Evolutionary conservation across 2,113 vertebrate genomes (phyloP).

Genomic region (Coturnix japonica): DNA sequence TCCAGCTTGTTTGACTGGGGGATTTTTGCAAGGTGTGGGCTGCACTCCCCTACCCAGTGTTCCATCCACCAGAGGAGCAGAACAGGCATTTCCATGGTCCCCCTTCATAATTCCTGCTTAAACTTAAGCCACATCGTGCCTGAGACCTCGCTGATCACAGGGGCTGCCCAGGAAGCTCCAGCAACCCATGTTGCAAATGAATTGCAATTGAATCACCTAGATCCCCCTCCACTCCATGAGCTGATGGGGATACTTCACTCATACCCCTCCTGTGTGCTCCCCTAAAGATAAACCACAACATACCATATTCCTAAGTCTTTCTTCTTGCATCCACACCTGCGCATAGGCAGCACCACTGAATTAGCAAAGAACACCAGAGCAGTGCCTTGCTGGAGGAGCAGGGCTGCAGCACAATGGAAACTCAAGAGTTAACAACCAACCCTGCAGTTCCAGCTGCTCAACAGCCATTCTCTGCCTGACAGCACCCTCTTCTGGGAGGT

Average conservation of each 20-base stretch:
- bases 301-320: neutral
- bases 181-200: neutral
- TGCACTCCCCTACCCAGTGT: rapidly evolving
- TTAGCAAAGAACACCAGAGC: neutral
- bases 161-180: neutral
- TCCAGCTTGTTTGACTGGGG: neutral
- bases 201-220: neutral
- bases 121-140: rapidly evolving
- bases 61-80: neutral
- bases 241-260: too few relatives aligned
- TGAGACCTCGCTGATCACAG: rapidly evolving
- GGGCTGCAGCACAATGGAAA: neutral
- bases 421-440: neutral
- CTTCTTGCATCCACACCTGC: neutral
- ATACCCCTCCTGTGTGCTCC: rapidly evolving
- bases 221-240: neutral
- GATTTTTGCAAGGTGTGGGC: rapidly evolving
- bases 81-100: rapidly evolving
- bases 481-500: conserved; percentile 66
- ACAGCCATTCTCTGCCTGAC: conserved; percentile 44
- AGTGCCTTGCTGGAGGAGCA: neutral
- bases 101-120: neutral
- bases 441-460: rapidly evolving
- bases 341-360: neutral
- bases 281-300: rapidly evolving